Percentiles rank a stretch among this genome's conserved stretches.
phyloP scores from a whole-genome alignment of 2,797 vertebrate species.

The Falco berigora region DNA sequence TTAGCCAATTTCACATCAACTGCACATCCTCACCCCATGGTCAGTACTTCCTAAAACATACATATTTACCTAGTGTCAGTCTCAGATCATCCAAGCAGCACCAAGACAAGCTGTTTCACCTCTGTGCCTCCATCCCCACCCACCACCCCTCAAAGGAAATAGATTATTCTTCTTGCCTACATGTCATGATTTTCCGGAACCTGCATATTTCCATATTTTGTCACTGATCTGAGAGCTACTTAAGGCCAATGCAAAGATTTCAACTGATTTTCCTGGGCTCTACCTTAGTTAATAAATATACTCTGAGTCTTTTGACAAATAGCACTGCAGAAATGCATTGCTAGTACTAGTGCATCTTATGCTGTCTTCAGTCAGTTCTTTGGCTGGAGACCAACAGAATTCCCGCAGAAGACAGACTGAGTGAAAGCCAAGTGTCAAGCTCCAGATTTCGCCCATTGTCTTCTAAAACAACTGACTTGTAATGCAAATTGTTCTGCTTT shows the following conservation, averaged over 20 bases:
- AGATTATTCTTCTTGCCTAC: neutral
- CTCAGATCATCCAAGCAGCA: neutral
- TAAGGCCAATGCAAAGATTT: neutral
- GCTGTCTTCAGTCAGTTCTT: neutral
- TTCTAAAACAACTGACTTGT: neutral
- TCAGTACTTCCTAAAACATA: neutral
- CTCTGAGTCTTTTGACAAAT: neutral
- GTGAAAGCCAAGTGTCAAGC: neutral
- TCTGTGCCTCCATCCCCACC: neutral
- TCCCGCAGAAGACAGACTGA: neutral
- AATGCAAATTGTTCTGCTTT: slow-evolving; percentile 20
- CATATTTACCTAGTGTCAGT: neutral
- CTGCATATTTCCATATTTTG: neutral
- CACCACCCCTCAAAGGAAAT: neutral
- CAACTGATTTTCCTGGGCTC: neutral
- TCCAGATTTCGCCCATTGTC: slow-evolving; percentile 17
- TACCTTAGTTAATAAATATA: neutral
- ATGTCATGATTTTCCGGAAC: neutral
- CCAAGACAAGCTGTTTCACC: neutral
- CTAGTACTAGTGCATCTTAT: neutral
- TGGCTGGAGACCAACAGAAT: neutral
- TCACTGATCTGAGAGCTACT: neutral
- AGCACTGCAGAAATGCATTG: neutral
- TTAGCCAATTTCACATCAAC: neutral
- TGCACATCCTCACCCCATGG: neutral